Base-by-base conservation (phyloP, 2,797 vertebrate species). In the Argya squamiceps region DNA sequence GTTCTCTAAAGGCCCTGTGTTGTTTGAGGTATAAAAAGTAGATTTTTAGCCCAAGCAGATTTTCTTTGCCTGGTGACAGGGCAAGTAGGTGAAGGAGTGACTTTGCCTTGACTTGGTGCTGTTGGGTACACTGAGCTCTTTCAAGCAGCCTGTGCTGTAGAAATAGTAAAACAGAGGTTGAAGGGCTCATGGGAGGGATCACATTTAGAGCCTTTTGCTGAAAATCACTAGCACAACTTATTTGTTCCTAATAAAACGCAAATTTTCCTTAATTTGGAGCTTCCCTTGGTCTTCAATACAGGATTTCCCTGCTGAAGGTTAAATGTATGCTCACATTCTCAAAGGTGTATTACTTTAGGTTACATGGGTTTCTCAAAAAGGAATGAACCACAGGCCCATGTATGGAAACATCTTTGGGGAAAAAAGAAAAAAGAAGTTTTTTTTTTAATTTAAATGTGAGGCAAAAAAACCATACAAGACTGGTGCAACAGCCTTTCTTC, bases 311-410 rank as follows among this genome's bases (percentile, higher is more conserved):
- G 84, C 41, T 50, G 24, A 16, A 75, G 15, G 36, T 64, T 58
- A 46, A 58, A 37, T 5, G 5, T 4, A 18, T 24, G 19, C 30
- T 77, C 3, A 1, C 0, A 0, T 46, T 52, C 34, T 49, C 4
- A 3, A 64, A 34, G 16, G 18, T 65, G 2, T 10, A 3, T 49
- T 59, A 10, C 37, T 60, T 43, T 20, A 15, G 7, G 6, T 81
- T 58, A 15, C 8, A 1, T 4, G 4, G 6, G 8, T 24, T 83
- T 68, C 29, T 75, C 63, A 24, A n/a, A 56, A 56, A 73, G 56
- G 7, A 53, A 19, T 24, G 8, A 34, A 32, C 83, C 19, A 27
- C 78, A 70, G 55, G 41, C 32, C 12, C 49, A 14, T n/a, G 11
- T 43, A 17, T 36, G 14, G 63, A 81, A 62, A 50, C 21, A 69